A percentile compares a stretch with the other conserved stretches of the same genome.
phyloP scores from a whole-genome alignment of 1,140 invertebrate genomes.

The Acromyrmex heyeri region DNA sequence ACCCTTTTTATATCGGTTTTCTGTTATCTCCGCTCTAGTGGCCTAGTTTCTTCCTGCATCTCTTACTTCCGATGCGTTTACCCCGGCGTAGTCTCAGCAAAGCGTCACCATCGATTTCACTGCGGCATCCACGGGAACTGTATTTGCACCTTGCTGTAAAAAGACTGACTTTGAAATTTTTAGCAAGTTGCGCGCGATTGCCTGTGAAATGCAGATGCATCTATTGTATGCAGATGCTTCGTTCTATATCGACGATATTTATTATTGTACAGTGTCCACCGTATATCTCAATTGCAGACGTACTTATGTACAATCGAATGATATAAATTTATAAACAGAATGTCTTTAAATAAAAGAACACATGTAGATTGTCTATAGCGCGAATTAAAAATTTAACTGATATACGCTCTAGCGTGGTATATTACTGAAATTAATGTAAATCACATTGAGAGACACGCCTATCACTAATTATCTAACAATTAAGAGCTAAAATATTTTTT shows the following conservation, averaged over 20 bases:
- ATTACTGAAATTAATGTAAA: constrained; percentile 4
- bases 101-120: constrained; percentile 43
- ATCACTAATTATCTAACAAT: background rate
- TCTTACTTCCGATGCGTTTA: constrained; percentile 40
- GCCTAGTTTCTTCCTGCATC: constrained; percentile 39
- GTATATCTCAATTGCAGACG: background rate
- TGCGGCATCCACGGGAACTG: constrained; percentile 27
- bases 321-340: constrained; percentile 28
- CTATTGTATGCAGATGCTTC: background rate
- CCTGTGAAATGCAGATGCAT: background rate
- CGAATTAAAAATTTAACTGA: constrained; percentile 27
- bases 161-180: constrained; percentile 16
- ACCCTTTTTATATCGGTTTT: background rate
- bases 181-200: background rate
- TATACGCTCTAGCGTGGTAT: background rate
- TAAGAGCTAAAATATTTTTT: background rate
- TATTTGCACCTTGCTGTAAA: constrained; percentile 15
- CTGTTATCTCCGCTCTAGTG: background rate
- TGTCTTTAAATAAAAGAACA: background rate
- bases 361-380: constrained; percentile 8
- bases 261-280: constrained; percentile 1
- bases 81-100: background rate
- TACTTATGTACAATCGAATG: constrained; percentile 27
- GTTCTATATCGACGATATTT: constrained; percentile 16
- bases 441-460: background rate